phyloP scores from a whole-genome alignment of 2,113 vertebrate species.

The Pseudorectes ferrugineus region DNA sequence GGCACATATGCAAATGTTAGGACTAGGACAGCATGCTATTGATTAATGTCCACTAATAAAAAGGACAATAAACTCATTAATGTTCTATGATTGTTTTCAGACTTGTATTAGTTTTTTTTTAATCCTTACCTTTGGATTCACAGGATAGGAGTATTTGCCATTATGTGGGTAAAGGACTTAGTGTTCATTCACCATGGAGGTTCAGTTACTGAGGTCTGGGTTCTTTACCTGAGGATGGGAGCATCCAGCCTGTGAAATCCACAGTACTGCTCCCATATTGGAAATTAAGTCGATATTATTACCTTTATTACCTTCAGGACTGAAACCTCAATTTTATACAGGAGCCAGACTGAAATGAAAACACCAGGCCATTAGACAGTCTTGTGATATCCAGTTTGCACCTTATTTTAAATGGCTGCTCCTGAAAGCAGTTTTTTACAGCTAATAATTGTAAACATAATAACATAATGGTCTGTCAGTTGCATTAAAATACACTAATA shows the following conservation, averaged over 20 bases:
- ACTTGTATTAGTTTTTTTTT: not conserved
- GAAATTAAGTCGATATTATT: not conserved
- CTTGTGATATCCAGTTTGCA: not conserved
- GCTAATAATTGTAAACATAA: conserved; percentile 36
- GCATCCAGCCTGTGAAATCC: not conserved
- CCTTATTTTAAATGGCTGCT: conserved; percentile 46
- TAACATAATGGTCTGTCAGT: not conserved
- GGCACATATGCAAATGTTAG: not conserved
- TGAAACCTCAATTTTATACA: not conserved
- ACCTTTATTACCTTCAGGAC: not conserved
- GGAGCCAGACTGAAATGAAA: not conserved
- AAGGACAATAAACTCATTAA: not conserved
- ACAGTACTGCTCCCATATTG: not conserved
- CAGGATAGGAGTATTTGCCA: not conserved
- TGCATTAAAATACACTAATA: conserved; percentile 1
- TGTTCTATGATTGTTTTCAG: not conserved
- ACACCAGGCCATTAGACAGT: not conserved
- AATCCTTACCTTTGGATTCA: not conserved
- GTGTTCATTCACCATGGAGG: not conserved
- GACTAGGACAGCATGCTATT: not conserved
- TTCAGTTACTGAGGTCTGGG: not conserved
- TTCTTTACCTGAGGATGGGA: not conserved
- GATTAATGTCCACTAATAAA: not conserved
- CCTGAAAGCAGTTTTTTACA: conserved; percentile 46
- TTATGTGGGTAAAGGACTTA: not conserved